Evolutionary conservation across 37 sponge, comb jelly and placozoan genomes (phyloP), one percentile per base, ranked within the genome.

Genomic region (Eunapius fragilis): DNA sequence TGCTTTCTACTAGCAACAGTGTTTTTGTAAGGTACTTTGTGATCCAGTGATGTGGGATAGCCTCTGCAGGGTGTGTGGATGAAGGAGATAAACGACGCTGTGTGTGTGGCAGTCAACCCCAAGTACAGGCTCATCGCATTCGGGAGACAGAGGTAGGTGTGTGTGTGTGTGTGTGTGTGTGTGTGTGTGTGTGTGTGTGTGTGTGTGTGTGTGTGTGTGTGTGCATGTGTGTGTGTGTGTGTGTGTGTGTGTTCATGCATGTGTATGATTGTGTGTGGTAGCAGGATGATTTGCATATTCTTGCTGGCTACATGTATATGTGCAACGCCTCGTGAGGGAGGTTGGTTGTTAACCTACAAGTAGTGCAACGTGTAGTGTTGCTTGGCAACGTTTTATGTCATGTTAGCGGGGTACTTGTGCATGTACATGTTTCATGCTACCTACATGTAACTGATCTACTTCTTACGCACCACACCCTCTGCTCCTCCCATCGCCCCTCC

Each of bases 31-130:
- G n/a, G n/a, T n/a, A n/a, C n/a, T n/a, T n/a, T n/a, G n/a, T n/a
- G n/a, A n/a, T n/a, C n/a, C n/a, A n/a, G n/a, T n/a, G n/a, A n/a
- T n/a, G n/a, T n/a, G n/a, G n/a, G n/a, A n/a, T n/a, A 74, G 77
- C 73, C 80, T 19, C 69, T 93, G n/a, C 82, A 80, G 31, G 95
- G 88, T 13, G 89, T 92, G 78, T 95, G 93, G 90, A 33, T 91
- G 7, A 82, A 71, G 41, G 90, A 80, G 25, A 33, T 92, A 30
- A 72, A 73, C 30, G 82, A 89, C 71, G 93, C 87, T 49, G 71
- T 68, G 4, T 87, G 90, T 50, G 37, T 85, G 0, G 88, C 92
- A 12, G 71, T 89, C 34, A 95, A 95, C 35, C 49, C 75, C 3
- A 73, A 72, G 25, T 95, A 87, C 83, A 74, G 72, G 33, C 78